These are phyloP conservation scores for Dryadula phaetusa DNA, from an alignment of 2,888 invertebrate species.

Conservation along the genomic window DNA sequence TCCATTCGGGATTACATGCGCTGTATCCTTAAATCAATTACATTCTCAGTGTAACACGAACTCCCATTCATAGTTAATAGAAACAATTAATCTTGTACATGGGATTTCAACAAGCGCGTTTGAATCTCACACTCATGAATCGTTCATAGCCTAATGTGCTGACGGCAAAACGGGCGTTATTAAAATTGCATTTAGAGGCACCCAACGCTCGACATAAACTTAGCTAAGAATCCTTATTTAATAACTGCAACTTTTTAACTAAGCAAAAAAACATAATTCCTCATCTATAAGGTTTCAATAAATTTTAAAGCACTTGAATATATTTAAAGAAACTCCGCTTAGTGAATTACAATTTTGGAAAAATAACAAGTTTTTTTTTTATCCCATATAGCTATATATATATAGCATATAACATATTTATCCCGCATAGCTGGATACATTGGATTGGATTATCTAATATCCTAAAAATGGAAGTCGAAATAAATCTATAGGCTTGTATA, in stretches of 20 bases:
- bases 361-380: no score
- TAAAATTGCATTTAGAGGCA: constrained; percentile 60
- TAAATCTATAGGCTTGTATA: no score
- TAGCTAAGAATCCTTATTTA: constrained; percentile 57
- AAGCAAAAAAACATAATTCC: constrained; percentile 61
- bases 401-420: no score
- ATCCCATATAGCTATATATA: no score
- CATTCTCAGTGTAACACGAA: constrained; percentile 35
- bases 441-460: no score
- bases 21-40: constrained; percentile 35
- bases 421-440: no score
- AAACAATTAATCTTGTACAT: constrained; percentile 43
- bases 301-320: constrained; percentile 1
- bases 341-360: no score
- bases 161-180: constrained; percentile 53
- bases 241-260: constrained; percentile 73
- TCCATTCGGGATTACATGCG: constrained; percentile 27
- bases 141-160: constrained; percentile 56
- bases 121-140: constrained; percentile 44
- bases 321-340: not conserved
- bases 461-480: no score
- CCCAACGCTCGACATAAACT: constrained; percentile 48
- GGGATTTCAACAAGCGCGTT: constrained; percentile 38
- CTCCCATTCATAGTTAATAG: constrained; percentile 42
- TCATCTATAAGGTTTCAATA: constrained; percentile 58